Percentiles rank a stretch among this genome's conserved stretches.
Evolutionary conservation across 2,888 invertebrate species (phyloP).

Genomic region (Eudasyphora cyanicolor): DNA sequence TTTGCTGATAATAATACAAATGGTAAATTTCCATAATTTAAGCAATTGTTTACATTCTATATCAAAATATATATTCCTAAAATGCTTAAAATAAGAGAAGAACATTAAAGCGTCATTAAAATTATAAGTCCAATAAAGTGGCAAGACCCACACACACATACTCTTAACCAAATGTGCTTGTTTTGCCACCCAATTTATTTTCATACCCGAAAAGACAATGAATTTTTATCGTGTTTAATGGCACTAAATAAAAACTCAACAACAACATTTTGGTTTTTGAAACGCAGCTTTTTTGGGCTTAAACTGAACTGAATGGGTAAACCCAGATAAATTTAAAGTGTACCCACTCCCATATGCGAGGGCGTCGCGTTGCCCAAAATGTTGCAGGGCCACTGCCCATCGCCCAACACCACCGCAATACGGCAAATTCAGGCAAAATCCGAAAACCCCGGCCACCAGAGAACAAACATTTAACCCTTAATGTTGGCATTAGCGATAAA

Average conservation of each 20-base stretch:
- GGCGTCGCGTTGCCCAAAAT: conserved; percentile 5
- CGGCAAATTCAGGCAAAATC: not conserved
- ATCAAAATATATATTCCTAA: not conserved
- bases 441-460: not conserved
- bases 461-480: conserved; percentile 59
- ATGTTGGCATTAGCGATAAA: conserved; percentile 38
- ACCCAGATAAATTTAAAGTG: conserved; percentile 56
- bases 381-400: not conserved
- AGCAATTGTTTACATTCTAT: conserved; percentile 1
- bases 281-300: not conserved
- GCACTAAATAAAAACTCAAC: conserved; percentile 34
- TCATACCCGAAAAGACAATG: conserved; percentile 10
- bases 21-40: not conserved
- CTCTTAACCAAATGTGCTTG: not conserved
- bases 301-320: conserved; percentile 23
- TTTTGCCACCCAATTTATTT: not conserved
- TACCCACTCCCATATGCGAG: conserved; percentile 25
- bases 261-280: not conserved
- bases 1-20: not conserved
- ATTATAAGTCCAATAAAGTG: not conserved
- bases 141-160: not conserved
- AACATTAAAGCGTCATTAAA: not conserved
- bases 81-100: not conserved
- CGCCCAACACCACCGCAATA: not conserved
- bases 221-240: conserved; percentile 50